Percentiles rank a stretch among this genome's conserved stretches.
Evolutionary conservation across 2,113 vertebrate species (phyloP).

Genomic region (Odobenus rosmarus): DNA sequence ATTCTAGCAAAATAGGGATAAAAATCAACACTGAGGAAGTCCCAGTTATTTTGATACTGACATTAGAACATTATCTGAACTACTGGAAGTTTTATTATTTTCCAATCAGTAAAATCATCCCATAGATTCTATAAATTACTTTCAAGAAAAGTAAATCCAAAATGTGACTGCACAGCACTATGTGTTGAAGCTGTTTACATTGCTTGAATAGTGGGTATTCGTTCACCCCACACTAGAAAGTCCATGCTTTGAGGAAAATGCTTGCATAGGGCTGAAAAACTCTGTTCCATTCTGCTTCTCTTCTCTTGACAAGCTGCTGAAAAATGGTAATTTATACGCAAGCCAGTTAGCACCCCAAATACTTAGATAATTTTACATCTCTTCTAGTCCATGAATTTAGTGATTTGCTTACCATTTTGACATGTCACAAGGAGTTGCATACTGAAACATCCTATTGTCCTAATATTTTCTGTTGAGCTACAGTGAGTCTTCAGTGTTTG

Average conservation of each 20-base stretch:
- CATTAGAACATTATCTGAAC: conserved; percentile 37
- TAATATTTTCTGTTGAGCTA: background rate
- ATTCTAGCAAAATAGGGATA: conserved; percentile 29
- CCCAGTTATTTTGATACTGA: background rate
- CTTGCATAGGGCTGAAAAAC: background rate
- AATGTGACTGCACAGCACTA: background rate
- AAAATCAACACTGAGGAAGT: background rate
- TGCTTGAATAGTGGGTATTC: background rate
- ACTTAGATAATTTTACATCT: background rate
- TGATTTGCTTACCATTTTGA: background rate
- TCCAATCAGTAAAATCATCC: conserved; percentile 40
- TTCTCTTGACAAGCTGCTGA: background rate
- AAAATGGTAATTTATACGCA: background rate
- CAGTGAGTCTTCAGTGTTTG: background rate
- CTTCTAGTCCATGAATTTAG: background rate
- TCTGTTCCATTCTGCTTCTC: background rate
- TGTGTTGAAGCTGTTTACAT: background rate
- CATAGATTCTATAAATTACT: conserved; percentile 60
- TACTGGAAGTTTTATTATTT: background rate
- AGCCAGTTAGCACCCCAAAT: background rate
- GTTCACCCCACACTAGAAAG: background rate
- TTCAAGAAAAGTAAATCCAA: conserved; percentile 50
- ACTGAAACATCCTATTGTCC: background rate
- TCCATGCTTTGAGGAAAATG: background rate
- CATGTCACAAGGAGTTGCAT: background rate